Base-by-base conservation (phyloP, 1,140 invertebrate genomes). In the Rhynchophorus ferrugineus region DNA sequence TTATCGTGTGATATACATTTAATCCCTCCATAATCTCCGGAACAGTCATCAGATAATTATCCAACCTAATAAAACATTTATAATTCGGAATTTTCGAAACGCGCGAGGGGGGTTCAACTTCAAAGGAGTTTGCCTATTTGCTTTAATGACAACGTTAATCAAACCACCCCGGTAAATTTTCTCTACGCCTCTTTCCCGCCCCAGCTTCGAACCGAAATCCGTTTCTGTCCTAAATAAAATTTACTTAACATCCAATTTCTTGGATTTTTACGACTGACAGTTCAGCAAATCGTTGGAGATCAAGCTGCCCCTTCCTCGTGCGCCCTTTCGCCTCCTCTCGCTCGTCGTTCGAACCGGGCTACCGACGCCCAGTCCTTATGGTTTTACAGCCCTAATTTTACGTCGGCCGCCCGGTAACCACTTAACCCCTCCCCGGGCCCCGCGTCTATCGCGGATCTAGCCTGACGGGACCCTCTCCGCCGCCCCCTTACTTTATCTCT, bases 401-500 rank as follows among this genome's bases (percentile, higher is more conserved):
- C 49, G 41, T 20, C 44, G 41, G 44, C 49, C 49, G 41, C n/a
- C n/a, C n/a, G n/a, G n/a, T n/a, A n/a, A n/a, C n/a, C n/a, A n/a
- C n/a, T n/a, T n/a, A n/a, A n/a, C n/a, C n/a, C n/a, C n/a, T n/a
- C n/a, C n/a, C n/a, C n/a, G n/a, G n/a, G n/a, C n/a, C n/a, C n/a
- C n/a, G n/a, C n/a, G n/a, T n/a, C n/a, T n/a, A n/a, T n/a, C n/a
- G n/a, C n/a, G n/a, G n/a, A n/a, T n/a, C n/a, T n/a, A n/a, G n/a
- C n/a, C n/a, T n/a, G n/a, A n/a, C n/a, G n/a, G n/a, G n/a, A n/a
- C n/a, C n/a, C n/a, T n/a, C n/a, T n/a, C n/a, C n/a, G n/a, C n/a
- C n/a, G n/a, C n/a, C n/a, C n/a, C n/a, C n/a, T 52, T 44, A 52
- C 44, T 52, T 52, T 38, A 22, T 52, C 16, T 33, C 41, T n/a